Evolutionary conservation across 2,797 vertebrate genomes (phyloP).

Genomic region (Antrozous pallidus): DNA sequence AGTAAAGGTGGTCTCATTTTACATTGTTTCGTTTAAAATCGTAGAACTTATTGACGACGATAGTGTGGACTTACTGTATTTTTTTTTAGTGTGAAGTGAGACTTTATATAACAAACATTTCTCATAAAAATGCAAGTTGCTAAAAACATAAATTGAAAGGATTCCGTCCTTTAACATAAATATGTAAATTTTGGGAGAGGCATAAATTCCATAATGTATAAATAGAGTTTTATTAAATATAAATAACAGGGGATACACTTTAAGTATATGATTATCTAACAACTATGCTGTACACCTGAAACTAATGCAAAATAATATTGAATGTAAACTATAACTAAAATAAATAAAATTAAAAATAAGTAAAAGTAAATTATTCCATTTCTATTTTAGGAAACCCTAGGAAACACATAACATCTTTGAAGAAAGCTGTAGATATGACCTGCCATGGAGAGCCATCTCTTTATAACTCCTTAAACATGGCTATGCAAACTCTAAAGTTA

Average conservation of each 20-base stretch:
- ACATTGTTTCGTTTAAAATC: not conserved
- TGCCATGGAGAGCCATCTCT: slow-evolving; percentile 95
- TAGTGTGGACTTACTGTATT: not conserved
- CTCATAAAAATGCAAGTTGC: not conserved
- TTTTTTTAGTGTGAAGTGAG: slow-evolving; percentile 38
- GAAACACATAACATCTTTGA: slow-evolving; percentile 90
- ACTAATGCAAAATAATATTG: not conserved
- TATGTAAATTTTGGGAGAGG: not conserved
- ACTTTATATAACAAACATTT: not conserved
- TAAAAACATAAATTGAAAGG: not conserved
- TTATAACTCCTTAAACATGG: slow-evolving; percentile 94
- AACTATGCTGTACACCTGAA: not conserved
- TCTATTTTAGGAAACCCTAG: slow-evolving; percentile 90
- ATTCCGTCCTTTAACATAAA: slow-evolving; percentile 21
- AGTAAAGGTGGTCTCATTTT: not conserved
- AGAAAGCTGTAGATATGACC: slow-evolving; percentile 90
- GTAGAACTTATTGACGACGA: accelerated
- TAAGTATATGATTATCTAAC: not conserved
- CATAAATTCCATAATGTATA: not conserved
- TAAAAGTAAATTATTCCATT: slow-evolving; percentile 56
- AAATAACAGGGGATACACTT: not conserved
- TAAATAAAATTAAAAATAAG: not conserved
- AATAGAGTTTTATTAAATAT: slow-evolving; percentile 26
- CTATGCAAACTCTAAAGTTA: slow-evolving; percentile 94
- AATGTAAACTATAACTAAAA: not conserved